Evolutionary conservation across 2,888 invertebrate species (phyloP).

Genomic region (Ditula angustiorana): DNA sequence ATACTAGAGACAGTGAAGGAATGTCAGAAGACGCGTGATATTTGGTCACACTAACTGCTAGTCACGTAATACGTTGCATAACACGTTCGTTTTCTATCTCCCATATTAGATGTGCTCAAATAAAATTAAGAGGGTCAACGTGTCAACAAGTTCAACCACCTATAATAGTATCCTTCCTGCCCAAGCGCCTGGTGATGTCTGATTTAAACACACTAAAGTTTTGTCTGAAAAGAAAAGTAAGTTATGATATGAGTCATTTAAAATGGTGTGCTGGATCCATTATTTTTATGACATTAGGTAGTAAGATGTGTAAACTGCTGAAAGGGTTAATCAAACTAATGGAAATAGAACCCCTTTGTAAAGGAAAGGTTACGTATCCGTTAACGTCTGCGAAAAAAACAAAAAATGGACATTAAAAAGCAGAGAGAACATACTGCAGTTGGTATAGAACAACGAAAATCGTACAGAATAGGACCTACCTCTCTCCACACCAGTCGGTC

Average conservation of each 20-base stretch:
- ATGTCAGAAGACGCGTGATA: conserved; percentile 19
- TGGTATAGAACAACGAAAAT: no score
- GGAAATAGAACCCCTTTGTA: no score
- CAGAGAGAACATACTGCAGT: no score
- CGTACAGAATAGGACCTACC: no score
- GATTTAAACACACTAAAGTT: conserved; percentile 18
- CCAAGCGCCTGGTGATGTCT: conserved; percentile 7
- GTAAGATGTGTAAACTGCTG: background rate
- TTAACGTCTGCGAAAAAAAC: no score
- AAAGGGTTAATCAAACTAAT: background rate
- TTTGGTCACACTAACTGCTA: conserved; percentile 13
- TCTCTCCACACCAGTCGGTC: no score
- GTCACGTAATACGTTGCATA: conserved; percentile 32
- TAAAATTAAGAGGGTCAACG: conserved; percentile 28
- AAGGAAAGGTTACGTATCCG: no score
- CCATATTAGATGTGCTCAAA: conserved; percentile 14
- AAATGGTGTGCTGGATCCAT: background rate
- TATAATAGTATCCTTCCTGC: conserved; percentile 34
- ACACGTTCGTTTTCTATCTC: conserved; percentile 32
- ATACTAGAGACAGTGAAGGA: conserved; percentile 4
- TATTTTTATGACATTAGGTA: background rate
- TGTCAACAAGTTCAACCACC: conserved; percentile 32
- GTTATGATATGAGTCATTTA: conserved; percentile 3
- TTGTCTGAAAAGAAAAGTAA: conserved; percentile 28
- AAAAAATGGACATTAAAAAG: no score